Evolutionary conservation across 2,888 invertebrate species (phyloP).

Genomic region (Gibbula magus): DNA sequence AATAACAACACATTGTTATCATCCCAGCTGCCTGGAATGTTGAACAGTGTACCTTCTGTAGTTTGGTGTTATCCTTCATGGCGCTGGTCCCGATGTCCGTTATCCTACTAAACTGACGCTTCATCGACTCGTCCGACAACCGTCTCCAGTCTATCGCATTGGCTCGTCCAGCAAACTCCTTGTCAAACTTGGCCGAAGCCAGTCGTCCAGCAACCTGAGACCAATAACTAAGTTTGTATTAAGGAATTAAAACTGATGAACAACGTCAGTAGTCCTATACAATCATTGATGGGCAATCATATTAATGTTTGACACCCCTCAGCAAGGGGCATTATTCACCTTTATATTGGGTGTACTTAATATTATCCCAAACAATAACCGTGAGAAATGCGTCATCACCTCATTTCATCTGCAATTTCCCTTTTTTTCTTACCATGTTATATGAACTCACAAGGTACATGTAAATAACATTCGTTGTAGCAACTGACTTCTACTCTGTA

Average conservation of each 20-base stretch:
- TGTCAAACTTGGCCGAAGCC: slow-evolving; percentile 78
- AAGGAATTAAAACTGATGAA: no score
- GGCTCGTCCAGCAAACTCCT: slow-evolving; percentile 85
- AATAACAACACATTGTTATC: no score
- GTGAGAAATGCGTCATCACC: no score
- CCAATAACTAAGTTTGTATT: background rate
- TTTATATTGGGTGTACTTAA: background rate
- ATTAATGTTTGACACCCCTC: background rate
- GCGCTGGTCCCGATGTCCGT: slow-evolving; percentile 85
- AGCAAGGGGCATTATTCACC: background rate
- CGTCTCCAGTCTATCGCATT: slow-evolving; percentile 85
- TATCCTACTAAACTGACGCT: slow-evolving; percentile 85
- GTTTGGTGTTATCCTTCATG: slow-evolving; percentile 77
- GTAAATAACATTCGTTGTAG: no score
- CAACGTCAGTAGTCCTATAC: background rate
- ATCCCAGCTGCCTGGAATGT: no score
- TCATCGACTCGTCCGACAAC: slow-evolving; percentile 82
- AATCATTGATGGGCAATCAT: background rate
- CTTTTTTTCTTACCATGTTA: no score
- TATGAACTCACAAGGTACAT: no score
- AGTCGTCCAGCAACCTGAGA: slow-evolving; percentile 26
- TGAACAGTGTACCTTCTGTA: slow-evolving; percentile 46
- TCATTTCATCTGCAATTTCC: no score
- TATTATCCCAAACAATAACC: no score
- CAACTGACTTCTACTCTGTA: no score